phyloP scores from a whole-genome alignment of 2,797 vertebrate genomes.

The Darevskia nairensis region DNA sequence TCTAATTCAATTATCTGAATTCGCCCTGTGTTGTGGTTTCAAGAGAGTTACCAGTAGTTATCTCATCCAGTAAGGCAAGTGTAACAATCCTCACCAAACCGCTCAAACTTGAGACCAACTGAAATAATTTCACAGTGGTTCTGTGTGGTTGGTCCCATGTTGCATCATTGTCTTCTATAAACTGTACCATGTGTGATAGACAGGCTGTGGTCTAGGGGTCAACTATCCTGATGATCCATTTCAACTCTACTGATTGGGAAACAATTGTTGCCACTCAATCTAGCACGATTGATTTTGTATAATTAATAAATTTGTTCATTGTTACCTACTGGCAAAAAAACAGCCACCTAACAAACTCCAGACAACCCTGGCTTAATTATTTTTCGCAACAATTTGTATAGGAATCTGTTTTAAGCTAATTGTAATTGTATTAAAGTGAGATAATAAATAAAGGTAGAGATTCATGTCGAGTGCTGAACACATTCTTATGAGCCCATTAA shows the following conservation, averaged over 20 bases:
- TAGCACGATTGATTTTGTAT: slow-evolving; percentile 12
- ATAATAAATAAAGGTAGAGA: neutral
- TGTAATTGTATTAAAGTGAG: neutral
- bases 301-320: neutral
- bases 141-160: neutral
- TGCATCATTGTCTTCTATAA: neutral
- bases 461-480: neutral
- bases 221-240: neutral
- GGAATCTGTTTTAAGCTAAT: slow-evolving; percentile 36
- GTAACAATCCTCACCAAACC: neutral
- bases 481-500: neutral
- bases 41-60: neutral
- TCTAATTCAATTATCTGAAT: neutral
- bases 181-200: neutral
- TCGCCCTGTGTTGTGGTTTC: neutral
- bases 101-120: neutral
- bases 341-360: neutral
- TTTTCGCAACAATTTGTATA: slow-evolving; percentile 25
- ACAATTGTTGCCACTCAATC: slow-evolving; percentile 19
- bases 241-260: neutral
- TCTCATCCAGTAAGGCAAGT: neutral
- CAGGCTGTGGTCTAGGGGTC: neutral
- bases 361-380: slow-evolving; percentile 1
- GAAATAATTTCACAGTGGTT: neutral
- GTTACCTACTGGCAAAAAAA: neutral